Percentiles rank a stretch among this genome's conserved stretches.
Evolutionary conservation across 2,113 vertebrate species (phyloP).

Genomic region (Aegithalos caudatus): DNA sequence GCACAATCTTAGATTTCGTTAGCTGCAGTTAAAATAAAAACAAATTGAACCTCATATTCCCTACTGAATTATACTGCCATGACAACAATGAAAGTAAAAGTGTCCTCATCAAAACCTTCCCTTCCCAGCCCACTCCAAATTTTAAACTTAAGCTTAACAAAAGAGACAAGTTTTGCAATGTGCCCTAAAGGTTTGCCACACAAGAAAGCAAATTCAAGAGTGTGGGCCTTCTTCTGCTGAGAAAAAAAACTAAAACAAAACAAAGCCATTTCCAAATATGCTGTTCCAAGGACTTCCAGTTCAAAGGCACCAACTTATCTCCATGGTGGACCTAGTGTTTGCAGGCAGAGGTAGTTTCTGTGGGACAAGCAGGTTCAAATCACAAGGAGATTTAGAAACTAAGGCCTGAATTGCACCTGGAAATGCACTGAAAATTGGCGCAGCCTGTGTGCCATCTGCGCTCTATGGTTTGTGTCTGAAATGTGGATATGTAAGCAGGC

Average conservation of each 20-base stretch:
- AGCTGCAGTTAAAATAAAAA: conserved; percentile 34
- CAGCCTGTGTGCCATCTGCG: conserved; percentile 61
- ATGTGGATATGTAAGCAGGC: conserved; percentile 65
- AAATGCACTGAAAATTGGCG: conserved; percentile 62
- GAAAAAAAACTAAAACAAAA: background rate
- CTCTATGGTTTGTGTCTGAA: conserved; percentile 62
- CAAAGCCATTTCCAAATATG: background rate
- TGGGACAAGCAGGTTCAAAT: conserved; percentile 19
- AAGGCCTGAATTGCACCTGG: conserved; percentile 62
- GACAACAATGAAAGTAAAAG: conserved; percentile 52
- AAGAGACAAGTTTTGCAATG: background rate
- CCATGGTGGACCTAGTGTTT: background rate
- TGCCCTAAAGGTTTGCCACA: conserved; percentile 2
- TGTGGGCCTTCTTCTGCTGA: background rate
- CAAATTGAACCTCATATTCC: conserved; percentile 1
- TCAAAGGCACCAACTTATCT: background rate
- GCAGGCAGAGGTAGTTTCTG: background rate
- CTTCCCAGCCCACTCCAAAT: background rate
- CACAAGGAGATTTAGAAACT: conserved; percentile 47
- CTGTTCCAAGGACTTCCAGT: background rate
- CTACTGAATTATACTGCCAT: background rate
- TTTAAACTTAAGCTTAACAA: conserved; percentile 6
- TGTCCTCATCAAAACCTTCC: background rate
- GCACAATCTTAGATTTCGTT: background rate
- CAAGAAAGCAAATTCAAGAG: conserved; percentile 13